Base-by-base conservation (phyloP, 2,888 invertebrate species). In the Marronus borbonicus region DNA sequence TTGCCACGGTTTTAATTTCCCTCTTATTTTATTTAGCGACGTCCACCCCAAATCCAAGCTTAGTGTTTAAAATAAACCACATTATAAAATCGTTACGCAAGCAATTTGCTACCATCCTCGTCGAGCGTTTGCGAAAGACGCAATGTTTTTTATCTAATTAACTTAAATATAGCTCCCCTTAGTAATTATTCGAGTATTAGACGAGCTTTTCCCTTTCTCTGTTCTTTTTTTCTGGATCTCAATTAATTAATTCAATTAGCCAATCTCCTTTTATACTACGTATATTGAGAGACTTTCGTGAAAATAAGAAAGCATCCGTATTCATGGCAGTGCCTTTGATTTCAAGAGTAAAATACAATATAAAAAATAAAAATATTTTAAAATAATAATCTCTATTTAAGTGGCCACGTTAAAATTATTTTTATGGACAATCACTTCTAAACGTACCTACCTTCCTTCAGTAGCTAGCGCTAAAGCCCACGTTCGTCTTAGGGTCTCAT, bases 71-170 rank as follows among this genome's bases (percentile, higher is more conserved):
- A 52, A 58, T 20, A 20, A 58, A 58, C 55, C 55, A 17, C n/a
- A 58, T 58, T 58, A 58, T 58, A 58, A 58, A 58, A 20, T 58
- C 55, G 20, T 58, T 24, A 58, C 55, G 55, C 2, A 7, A 17
- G 55, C 8, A 58, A 20, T 58, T 58, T 20, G 20, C 24, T 58
- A 58, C 55, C 55, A 58, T 58, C 20, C n/a, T 5, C 17, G 20
- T 58, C 20, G 20, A 7, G 3, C 20, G n/a, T 58, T 58, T 58
- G n/a, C 10, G 20, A 58, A 20, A 0, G 55, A 58, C 17, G 55
- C 20, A 20, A 20, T 8, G 55, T 20, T 58, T 20, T 58, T 58
- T 58, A 20, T 58, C 55, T 58, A 58, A 58, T 58, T 58, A 58
- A 58, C 55, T 58, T 58, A 20, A 58, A 58, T 24, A 58, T 17